phyloP scores from a whole-genome alignment of 2,797 vertebrate genomes.

The Muraenolepis orangiensis region DNA sequence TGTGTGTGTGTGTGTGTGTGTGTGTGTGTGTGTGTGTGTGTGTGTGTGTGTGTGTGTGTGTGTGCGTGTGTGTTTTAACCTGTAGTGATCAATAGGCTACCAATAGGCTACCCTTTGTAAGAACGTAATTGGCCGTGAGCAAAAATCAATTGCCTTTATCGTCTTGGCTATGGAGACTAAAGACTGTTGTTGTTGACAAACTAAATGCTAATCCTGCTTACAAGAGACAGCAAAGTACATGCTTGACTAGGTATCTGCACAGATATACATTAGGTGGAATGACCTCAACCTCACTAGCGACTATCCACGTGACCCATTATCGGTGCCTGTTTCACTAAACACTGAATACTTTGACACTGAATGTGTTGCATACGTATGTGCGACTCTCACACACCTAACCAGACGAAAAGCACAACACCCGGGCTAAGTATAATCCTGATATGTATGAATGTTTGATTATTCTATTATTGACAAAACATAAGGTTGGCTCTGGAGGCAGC shows the following conservation, averaged over 20 bases:
- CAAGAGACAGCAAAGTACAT: background rate
- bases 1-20: too few species aligned
- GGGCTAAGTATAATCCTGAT: background rate
- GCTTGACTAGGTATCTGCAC: background rate
- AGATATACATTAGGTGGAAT: background rate
- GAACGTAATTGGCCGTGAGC: background rate
- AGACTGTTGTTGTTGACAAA: background rate
- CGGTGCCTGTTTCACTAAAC: background rate
- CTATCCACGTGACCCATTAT: background rate
- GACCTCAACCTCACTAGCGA: too few species aligned
- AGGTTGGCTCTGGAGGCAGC: background rate
- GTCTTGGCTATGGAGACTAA: background rate
- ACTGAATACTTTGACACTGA: background rate
- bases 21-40: too few species aligned
- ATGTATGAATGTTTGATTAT: background rate
- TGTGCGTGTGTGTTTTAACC: background rate
- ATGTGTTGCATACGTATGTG: background rate
- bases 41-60: background rate
- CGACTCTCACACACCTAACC: background rate
- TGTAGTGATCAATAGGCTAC: background rate
- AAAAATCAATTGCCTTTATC: background rate
- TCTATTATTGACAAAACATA: background rate
- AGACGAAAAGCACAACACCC: background rate
- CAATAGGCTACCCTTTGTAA: background rate
- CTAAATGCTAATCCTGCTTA: background rate